Evolutionary conservation across 2,888 invertebrate genomes (phyloP).

Genomic region (Phyto melanocephala): DNA sequence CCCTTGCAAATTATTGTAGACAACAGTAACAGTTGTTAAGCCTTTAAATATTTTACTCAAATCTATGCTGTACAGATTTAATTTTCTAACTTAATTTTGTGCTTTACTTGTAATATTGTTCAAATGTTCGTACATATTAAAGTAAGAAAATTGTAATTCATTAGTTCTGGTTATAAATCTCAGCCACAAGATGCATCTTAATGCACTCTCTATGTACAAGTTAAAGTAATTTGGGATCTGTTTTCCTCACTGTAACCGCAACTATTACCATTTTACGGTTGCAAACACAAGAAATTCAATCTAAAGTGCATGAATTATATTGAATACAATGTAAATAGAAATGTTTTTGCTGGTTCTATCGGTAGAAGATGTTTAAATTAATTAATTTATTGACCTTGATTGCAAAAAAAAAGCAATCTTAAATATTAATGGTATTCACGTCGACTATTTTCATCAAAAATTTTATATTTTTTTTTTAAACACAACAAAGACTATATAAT

Average conservation of each 20-base stretch:
- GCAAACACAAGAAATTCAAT: not conserved
- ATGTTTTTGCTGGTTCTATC: not conserved
- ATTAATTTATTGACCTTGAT: not conserved
- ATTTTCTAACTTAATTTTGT: no score
- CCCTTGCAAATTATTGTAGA: not conserved
- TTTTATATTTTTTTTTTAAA: no score
- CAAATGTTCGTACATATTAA: not conserved
- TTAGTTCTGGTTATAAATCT: not conserved
- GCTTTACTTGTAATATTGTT: not conserved
- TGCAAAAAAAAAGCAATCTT: no score
- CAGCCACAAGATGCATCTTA: not conserved
- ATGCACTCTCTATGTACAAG: not conserved
- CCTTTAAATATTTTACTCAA: no score
- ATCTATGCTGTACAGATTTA: no score
- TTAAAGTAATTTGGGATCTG: not conserved
- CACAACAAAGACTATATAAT: no score
- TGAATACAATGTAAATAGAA: not conserved
- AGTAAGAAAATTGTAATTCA: not conserved
- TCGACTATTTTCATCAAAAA: no score
- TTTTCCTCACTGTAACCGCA: not conserved
- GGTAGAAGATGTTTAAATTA: not conserved
- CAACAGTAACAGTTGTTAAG: not conserved
- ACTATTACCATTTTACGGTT: constrained; percentile 1
- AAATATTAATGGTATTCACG: no score
- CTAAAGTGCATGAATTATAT: not conserved